Percentiles rank a stretch among this genome's conserved stretches.
These are phyloP conservation scores for Drosophila parthenogenetica DNA, from an alignment of 2,888 invertebrate species.

Conservation along the genomic window DNA sequence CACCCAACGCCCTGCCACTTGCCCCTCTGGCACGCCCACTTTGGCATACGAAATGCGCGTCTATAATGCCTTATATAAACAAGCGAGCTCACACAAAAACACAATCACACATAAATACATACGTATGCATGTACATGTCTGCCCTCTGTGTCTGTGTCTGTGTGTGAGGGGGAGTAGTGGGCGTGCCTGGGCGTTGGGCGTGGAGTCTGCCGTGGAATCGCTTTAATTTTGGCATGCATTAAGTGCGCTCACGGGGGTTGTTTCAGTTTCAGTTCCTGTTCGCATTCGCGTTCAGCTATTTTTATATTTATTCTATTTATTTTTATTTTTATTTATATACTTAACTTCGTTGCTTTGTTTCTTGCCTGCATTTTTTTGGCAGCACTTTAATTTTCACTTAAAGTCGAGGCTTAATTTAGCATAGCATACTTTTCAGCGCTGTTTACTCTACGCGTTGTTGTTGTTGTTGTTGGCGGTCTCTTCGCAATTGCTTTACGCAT, in stretches of 20 bases:
- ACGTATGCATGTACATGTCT: conserved; percentile 18
- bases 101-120: conserved; percentile 17
- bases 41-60: conserved; percentile 65
- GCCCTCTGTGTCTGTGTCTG: conserved; percentile 24
- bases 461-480: conserved; percentile 16
- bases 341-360: conserved; percentile 7
- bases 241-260: conserved; percentile 82
- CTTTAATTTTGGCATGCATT: conserved; percentile 83
- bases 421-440: conserved; percentile 56
- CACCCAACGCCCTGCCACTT: conserved; percentile 49
- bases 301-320: conserved; percentile 52
- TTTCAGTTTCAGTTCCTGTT: conserved; percentile 54
- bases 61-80: conserved; percentile 79
- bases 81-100: conserved; percentile 43
- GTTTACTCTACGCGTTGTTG: conserved; percentile 5
- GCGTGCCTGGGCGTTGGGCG: conserved; percentile 36
- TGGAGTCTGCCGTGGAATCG: conserved; percentile 59
- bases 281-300: conserved; percentile 52
- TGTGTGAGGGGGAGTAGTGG: conserved; percentile 42
- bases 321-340: conserved; percentile 21
- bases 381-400: conserved; percentile 44
- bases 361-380: not conserved
- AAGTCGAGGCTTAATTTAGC: conserved; percentile 40
- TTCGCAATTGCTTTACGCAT: conserved; percentile 27
- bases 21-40: conserved; percentile 6